phyloP scores from a whole-genome alignment of 1,140 invertebrate genomes.

The Drosophila ironensis region DNA sequence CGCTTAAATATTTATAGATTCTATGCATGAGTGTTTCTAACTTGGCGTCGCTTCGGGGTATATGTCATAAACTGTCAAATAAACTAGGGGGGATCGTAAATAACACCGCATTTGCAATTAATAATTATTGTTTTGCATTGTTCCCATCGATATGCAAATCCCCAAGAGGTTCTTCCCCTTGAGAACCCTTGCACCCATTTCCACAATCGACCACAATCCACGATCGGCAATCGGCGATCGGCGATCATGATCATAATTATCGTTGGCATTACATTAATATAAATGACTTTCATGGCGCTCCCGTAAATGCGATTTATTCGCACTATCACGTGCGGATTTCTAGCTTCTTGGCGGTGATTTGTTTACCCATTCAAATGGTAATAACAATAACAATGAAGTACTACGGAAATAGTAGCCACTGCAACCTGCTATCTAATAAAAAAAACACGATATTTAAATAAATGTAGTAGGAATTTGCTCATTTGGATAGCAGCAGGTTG shows the following conservation, averaged over 20 bases:
- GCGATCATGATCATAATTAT: constrained; percentile 14
- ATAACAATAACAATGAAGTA: constrained; percentile 27
- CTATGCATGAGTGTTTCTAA: constrained; percentile 22
- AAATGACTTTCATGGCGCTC: constrained; percentile 51
- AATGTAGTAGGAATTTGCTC: constrained; percentile 21
- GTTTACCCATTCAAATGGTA: constrained; percentile 40
- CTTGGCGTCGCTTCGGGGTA: constrained; percentile 16
- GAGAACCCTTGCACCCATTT: constrained; percentile 18
- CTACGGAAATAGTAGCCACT: constrained; percentile 31
- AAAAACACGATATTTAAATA: constrained; percentile 24
- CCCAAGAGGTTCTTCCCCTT: constrained; percentile 33
- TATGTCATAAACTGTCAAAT: constrained; percentile 56
- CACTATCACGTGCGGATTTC: constrained; percentile 21
- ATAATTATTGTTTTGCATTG: constrained; percentile 52
- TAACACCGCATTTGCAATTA: constrained; percentile 51
- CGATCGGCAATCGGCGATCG: neutral
- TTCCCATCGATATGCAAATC: constrained; percentile 51
- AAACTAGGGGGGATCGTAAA: constrained; percentile 57
- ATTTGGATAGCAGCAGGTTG: constrained; percentile 28
- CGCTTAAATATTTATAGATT: constrained; percentile 24
- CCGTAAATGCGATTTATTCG: constrained; percentile 42
- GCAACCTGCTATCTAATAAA: constrained; percentile 39
- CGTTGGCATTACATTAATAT: no score
- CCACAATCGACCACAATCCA: neutral
- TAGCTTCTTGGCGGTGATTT: constrained; percentile 19